Conservation (phyloP, 1,140 invertebrate genomes). For the Lordiphosa clarofinis region DNA sequence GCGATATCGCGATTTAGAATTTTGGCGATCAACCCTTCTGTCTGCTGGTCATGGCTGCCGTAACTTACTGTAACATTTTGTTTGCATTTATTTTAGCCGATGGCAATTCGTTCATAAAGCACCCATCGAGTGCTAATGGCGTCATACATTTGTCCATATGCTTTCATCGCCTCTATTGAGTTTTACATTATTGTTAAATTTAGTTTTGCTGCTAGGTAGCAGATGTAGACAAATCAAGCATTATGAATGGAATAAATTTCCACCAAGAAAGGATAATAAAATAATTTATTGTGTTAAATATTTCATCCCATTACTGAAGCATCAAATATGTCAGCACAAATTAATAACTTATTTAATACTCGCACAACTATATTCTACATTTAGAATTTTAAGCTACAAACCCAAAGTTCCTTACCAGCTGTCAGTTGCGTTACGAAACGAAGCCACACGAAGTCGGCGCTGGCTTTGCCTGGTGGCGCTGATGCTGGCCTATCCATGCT, state of each 20-base stretch:
- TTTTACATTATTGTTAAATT: conserved; percentile 1
- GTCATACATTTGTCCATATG: conserved; percentile 4
- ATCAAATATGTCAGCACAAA: too few relatives aligned
- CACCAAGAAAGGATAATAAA: too few relatives aligned
- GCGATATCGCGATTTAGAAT: conserved; percentile 3
- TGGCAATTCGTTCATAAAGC: conserved; percentile 5
- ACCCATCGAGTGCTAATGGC: conserved; percentile 13
- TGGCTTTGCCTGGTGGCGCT: conserved; percentile 14
- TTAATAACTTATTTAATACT: too few relatives aligned
- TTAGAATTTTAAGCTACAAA: too few relatives aligned
- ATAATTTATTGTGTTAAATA: too few relatives aligned
- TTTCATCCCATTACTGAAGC: too few relatives aligned
- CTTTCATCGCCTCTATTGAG: conserved; percentile 2
- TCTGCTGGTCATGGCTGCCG: neutral
- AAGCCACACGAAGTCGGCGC: conserved; percentile 23
- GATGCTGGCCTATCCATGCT: conserved; percentile 55
- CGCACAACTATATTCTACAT: too few relatives aligned
- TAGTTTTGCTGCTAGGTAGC: neutral
- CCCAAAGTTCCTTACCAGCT: too few relatives aligned
- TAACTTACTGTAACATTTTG: conserved; percentile 12
- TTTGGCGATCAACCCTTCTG: conserved; percentile 12
- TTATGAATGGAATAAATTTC: too few relatives aligned
- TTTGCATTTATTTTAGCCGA: conserved; percentile 1
- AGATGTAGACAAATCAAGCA: too few relatives aligned
- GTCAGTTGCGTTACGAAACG: conserved; percentile 13